Evolutionary conservation across 2,113 vertebrate genomes (phyloP), one percentile per base, ranked within the genome.

Genomic region (Calypte anna): DNA sequence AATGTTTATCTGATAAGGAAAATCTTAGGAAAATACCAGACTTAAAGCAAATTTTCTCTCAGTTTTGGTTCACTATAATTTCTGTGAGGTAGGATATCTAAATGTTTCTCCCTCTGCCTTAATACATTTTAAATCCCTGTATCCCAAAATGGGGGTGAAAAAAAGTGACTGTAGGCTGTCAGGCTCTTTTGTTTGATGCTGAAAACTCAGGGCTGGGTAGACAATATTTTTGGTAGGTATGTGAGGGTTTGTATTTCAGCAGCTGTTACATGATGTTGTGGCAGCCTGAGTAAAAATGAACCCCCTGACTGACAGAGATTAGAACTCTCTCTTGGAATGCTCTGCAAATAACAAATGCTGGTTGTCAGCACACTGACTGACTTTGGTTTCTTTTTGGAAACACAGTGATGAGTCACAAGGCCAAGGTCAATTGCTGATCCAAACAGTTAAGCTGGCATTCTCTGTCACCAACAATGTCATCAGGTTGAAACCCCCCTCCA

Each of bases 391-490:
- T 86, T n/a, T 95, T 93, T 95, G 88, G 62, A 53, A 75, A 7
- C 57, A n/a, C 96, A 99, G 99, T 83, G 98, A 98, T 67, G 99
- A 99, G 88, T 98, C 98, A 62, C 99, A 99, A 8, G 98, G 99
- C 66, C 99, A 99, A 10, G 99, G 99, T 44, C 99, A 99, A 86
- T 98, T 99, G 88, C 98, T 99, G 54, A 99, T 99, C 96, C 99
- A 99, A 97, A 99, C 98, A 0, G 99, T 99, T 31, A 99, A 99
- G 93, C 94, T 99, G 97, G 99, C 99, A 0, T 99, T 99, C 96
- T 99, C 99, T 0, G 98, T 99, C 72, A 99, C 99, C 85, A 99
- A 99, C 93, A 99, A 99, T 7, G 99, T 99, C 62, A 99, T 99
- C 96, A 98, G 99, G 10, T 97, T 99, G 96, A 99, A 99, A 88